Evolutionary conservation across 2,113 vertebrate species (phyloP).

Genomic region (Platysternon megacephalum): DNA sequence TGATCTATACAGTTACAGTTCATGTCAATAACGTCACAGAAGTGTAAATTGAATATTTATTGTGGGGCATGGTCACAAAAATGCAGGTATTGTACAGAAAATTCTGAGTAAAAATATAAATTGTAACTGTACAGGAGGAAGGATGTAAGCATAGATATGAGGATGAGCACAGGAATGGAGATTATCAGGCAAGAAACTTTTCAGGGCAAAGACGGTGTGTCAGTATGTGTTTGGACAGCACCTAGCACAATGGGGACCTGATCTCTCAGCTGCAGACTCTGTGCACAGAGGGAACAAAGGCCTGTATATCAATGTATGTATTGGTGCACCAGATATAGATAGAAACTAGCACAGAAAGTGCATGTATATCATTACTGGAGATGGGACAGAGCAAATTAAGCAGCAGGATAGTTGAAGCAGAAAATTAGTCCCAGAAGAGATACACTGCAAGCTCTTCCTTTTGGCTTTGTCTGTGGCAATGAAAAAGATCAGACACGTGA

Average conservation of each 20-base stretch:
- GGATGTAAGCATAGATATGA: background rate
- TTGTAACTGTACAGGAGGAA: background rate
- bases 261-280: background rate
- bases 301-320: background rate
- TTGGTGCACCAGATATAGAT: background rate
- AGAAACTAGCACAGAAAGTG: background rate
- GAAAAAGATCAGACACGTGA: background rate
- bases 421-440: background rate
- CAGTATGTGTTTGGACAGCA: background rate
- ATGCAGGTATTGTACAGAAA: background rate
- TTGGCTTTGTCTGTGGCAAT: background rate
- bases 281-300: background rate
- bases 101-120: background rate
- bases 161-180: background rate
- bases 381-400: background rate
- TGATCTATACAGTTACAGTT: too few species aligned
- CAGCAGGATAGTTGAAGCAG: background rate
- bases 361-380: background rate
- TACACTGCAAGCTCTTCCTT: background rate
- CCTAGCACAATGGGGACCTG: background rate
- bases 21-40: too few species aligned
- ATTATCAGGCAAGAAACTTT: background rate
- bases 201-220: background rate
- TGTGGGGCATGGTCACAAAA: background rate
- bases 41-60: background rate